Percentiles rank a stretch among this genome's conserved stretches.
phyloP scores from a whole-genome alignment of 2,888 invertebrate genomes.

The Atrina japonica region DNA sequence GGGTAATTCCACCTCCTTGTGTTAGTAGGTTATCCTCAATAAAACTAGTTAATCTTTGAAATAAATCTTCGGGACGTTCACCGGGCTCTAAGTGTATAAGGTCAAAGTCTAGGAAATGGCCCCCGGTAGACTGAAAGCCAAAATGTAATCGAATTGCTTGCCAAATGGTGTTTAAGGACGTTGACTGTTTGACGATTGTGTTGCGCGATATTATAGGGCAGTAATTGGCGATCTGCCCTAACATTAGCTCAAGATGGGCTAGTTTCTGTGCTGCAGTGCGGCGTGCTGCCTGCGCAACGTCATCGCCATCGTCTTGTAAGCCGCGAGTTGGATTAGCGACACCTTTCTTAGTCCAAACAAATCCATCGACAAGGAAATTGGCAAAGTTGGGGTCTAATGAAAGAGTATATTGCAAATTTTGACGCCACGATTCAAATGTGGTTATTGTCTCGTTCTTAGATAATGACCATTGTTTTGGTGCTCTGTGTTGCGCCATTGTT shows the following conservation, averaged over 20 bases:
- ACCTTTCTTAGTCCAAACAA: conserved; percentile 46
- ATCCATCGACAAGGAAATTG: conserved; percentile 41
- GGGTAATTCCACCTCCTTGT: conserved; percentile 32
- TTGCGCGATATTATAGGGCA: too few species aligned
- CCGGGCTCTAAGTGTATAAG: conserved; percentile 44
- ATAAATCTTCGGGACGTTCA: conserved; percentile 51
- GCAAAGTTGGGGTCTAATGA: conserved; percentile 48
- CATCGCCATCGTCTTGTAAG: conserved; percentile 39
- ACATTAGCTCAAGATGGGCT: conserved; percentile 39
- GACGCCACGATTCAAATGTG: conserved; percentile 50
- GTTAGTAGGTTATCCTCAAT: conserved; percentile 49
- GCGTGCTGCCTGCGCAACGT: conserved; percentile 15
- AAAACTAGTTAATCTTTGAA: conserved; percentile 48
- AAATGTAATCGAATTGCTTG: conserved; percentile 54
- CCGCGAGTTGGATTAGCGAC: conserved; percentile 32
- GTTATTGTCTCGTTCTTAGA: conserved; percentile 52
- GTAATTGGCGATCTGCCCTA: too few species aligned
- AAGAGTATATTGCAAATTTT: conserved; percentile 47
- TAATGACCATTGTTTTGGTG: conserved; percentile 55
- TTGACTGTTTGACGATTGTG: conserved; percentile 49
- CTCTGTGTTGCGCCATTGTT: conserved; percentile 16
- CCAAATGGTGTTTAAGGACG: conserved; percentile 49
- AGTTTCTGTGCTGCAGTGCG: conserved; percentile 46
- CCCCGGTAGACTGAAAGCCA: conserved; percentile 61
- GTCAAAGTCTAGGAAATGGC: too few species aligned